A percentile compares a stretch with the other conserved stretches of the same genome.
Evolutionary conservation across 2,888 invertebrate species (phyloP).

Genomic region (Syrista parreyssii): DNA sequence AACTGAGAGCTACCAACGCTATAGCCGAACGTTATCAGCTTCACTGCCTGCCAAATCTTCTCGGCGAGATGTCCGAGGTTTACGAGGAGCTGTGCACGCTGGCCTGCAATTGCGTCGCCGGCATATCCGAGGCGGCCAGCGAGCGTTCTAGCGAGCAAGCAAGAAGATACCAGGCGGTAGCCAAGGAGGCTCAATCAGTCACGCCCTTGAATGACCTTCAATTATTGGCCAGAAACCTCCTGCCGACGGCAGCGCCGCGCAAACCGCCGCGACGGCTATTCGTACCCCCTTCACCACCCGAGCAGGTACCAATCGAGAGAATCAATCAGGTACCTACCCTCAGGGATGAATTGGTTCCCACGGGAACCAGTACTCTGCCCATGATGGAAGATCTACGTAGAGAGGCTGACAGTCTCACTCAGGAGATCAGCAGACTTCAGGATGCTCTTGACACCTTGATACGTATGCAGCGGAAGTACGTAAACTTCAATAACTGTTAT

Average conservation of each 20-base stretch:
- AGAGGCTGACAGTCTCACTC: constrained; percentile 69
- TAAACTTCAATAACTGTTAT: background rate
- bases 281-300: constrained; percentile 77
- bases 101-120: constrained; percentile 67
- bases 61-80: constrained; percentile 93
- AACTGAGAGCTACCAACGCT: constrained; percentile 91
- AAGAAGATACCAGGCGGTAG: constrained; percentile 84
- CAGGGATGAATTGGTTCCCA: constrained; percentile 86
- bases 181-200: constrained; percentile 81
- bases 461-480: constrained; percentile 81
- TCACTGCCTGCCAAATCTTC: constrained; percentile 85
- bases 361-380: constrained; percentile 77
- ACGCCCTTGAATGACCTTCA: constrained; percentile 80
- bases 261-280: constrained; percentile 70
- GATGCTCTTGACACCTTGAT: constrained; percentile 86
- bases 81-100: constrained; percentile 84
- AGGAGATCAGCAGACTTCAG: constrained; percentile 85
- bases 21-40: constrained; percentile 91
- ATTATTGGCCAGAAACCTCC: constrained; percentile 77
- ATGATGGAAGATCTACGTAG: constrained; percentile 86
- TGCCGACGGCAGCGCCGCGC: constrained; percentile 61
- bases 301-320: constrained; percentile 54
- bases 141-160: constrained; percentile 90
- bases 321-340: constrained; percentile 72
- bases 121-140: constrained; percentile 87